Evolutionary conservation across 1,140 invertebrate species (phyloP), one percentile per base, ranked within the genome.

Genomic region (Drosophila punjabiensis): DNA sequence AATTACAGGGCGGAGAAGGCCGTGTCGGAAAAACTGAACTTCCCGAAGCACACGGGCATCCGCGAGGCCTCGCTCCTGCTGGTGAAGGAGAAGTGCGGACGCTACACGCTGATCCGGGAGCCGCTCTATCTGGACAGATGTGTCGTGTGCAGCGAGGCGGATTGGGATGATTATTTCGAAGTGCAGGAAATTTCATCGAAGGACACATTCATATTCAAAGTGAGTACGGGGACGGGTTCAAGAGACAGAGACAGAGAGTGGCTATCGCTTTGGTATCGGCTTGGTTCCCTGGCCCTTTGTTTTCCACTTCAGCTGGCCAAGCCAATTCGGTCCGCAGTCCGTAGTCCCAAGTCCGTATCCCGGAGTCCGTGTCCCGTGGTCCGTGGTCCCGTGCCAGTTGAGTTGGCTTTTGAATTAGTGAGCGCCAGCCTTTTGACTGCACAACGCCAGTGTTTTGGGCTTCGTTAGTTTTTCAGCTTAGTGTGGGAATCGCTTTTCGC

Each of bases 201-300:
- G 94, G 98, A 99, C 92, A 97, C 98, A 53, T 98, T 97, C 94
- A 96, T 98, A 92, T 97, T 99, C 93, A 99, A 99, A 96, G 98
- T 98, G 94, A 93, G 92, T 91, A 92, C 62, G 37, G 59, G 75
- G 10, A 33, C 28, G 63, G 32, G 37, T 37, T 18, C n/a, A 18
- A 8, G 30, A 13, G 30, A 28, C 1, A 24, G 30, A 39, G 52
- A n/a, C 1, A 24, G 30, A 39, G 52, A n/a, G 18, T 33, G 20
- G 32, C 20, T 59, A 43, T 35, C 43, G 37, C 52, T 58, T 37
- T 18, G 37, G 37, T 53, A 56, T 50, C 37, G 35, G 50, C 41
- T 18, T n/a, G 20, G 24, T 28, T 11, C 20, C 32, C 39, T 48
- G 64, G 55, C 35, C 75, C 58, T 78, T 78, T 78, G 76, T 76